These are phyloP conservation scores for Sylvia atricapilla DNA, from an alignment of 2,113 vertebrate genomes.

Conservation along the genomic window DNA sequence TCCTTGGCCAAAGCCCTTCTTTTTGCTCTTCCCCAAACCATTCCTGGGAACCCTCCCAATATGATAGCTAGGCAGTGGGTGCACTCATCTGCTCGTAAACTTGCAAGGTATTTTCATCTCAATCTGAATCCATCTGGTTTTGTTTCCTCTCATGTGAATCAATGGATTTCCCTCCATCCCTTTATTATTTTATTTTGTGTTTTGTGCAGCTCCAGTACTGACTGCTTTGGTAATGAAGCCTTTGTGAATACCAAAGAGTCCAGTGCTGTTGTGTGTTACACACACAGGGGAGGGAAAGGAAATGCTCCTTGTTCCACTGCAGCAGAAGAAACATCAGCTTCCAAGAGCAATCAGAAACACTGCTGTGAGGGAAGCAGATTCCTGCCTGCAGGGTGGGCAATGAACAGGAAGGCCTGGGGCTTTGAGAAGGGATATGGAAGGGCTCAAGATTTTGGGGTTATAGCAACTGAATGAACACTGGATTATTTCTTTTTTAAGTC, in stretches of 20 bases:
- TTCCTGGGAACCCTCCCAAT: background rate
- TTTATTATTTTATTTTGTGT: background rate
- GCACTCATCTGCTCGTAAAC: background rate
- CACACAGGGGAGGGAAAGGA: background rate
- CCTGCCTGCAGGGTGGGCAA: background rate
- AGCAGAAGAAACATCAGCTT: background rate
- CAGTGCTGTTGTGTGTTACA: background rate
- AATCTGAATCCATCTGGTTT: background rate
- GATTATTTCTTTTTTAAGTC: background rate
- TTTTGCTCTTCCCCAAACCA: background rate
- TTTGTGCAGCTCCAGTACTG: background rate
- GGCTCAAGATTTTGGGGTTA: background rate
- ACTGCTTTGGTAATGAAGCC: background rate
- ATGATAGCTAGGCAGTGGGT: background rate
- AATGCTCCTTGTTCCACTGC: background rate
- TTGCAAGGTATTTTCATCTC: background rate
- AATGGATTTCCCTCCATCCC: background rate
- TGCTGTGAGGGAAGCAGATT: background rate
- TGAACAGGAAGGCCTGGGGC: background rate
- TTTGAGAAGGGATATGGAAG: background rate
- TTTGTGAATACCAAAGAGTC: background rate
- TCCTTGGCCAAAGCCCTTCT: background rate
- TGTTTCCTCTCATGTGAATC: background rate
- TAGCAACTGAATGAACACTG: background rate
- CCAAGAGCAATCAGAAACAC: accelerated